These are phyloP conservation scores for Paguma larvata DNA, from an alignment of 2,797 vertebrate species.

Conservation along the genomic window DNA sequence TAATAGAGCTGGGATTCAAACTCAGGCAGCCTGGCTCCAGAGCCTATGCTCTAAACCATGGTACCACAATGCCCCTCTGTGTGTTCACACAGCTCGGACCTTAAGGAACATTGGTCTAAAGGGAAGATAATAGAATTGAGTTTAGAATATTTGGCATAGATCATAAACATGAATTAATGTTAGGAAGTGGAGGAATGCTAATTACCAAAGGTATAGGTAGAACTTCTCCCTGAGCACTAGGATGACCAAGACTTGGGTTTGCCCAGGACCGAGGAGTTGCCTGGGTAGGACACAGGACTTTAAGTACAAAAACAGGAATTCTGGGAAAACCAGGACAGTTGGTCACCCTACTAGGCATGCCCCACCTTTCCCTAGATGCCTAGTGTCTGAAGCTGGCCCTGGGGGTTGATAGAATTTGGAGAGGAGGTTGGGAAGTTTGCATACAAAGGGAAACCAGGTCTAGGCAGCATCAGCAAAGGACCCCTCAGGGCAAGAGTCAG, in stretches of 20 bases:
- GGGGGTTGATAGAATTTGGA: neutral
- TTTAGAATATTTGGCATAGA: neutral
- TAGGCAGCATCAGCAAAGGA: too few relatives aligned
- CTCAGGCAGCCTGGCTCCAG: neutral
- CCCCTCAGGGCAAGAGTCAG: neutral
- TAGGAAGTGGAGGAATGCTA: neutral
- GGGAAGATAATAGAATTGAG: neutral
- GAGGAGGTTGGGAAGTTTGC: neutral
- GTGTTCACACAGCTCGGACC: neutral
- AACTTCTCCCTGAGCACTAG: neutral
- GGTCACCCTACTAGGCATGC: neutral
- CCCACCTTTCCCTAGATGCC: neutral
- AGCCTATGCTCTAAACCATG: neutral
- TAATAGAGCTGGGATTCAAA: neutral
- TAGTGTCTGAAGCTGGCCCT: neutral
- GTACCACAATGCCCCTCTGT: neutral
- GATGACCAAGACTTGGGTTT: neutral
- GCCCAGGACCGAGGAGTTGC: neutral
- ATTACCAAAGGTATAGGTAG: neutral
- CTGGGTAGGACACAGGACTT: neutral
- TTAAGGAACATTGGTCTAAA: neutral
- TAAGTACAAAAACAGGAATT: neutral
- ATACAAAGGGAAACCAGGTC: neutral
- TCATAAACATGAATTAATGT: neutral
- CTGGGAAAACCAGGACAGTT: neutral